Evolutionary conservation across 2,797 vertebrate species (phyloP).

Genomic region (Pseudochromis fuscus): DNA sequence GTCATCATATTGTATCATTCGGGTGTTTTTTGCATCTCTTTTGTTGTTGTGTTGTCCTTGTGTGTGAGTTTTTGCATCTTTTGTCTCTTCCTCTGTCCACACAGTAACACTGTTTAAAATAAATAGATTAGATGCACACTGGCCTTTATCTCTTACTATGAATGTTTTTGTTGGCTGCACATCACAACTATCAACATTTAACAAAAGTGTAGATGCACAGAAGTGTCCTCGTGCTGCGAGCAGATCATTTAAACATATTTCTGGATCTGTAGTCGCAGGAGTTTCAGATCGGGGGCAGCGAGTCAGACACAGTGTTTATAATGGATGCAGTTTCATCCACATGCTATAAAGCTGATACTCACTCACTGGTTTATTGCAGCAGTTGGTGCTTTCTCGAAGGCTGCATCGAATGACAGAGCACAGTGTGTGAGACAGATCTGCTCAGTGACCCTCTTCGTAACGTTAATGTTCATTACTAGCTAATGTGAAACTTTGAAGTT

Average conservation of each 20-base stretch:
- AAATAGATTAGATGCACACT: too few species aligned
- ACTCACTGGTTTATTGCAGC: conserved; percentile 63
- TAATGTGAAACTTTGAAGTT: conserved; percentile 84
- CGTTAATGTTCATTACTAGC: conserved; percentile 82
- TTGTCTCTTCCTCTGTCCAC: too few species aligned
- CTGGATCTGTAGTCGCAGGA: conserved; percentile 45
- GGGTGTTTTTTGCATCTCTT: too few species aligned
- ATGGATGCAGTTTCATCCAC: conserved; percentile 58
- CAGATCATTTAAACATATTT: conserved; percentile 19
- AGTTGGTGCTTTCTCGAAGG: conserved; percentile 62
- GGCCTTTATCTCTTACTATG: too few species aligned
- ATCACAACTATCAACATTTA: too few species aligned
- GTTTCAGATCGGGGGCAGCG: conserved; percentile 43
- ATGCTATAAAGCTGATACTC: conserved; percentile 52
- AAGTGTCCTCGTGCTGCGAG: not conserved
- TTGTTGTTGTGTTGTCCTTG: too few species aligned
- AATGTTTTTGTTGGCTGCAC: too few species aligned
- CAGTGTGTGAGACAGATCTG: conserved; percentile 70
- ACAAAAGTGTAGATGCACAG: not conserved
- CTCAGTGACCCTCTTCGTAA: conserved; percentile 81
- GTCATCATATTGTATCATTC: too few species aligned
- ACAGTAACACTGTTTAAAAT: too few species aligned
- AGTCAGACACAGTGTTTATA: conserved; percentile 47
- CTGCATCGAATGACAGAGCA: conserved; percentile 58
- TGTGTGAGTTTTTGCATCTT: too few species aligned